Base-by-base conservation (phyloP, 2,113 vertebrate species). In the Ornithorhynchus anatinus region DNA sequence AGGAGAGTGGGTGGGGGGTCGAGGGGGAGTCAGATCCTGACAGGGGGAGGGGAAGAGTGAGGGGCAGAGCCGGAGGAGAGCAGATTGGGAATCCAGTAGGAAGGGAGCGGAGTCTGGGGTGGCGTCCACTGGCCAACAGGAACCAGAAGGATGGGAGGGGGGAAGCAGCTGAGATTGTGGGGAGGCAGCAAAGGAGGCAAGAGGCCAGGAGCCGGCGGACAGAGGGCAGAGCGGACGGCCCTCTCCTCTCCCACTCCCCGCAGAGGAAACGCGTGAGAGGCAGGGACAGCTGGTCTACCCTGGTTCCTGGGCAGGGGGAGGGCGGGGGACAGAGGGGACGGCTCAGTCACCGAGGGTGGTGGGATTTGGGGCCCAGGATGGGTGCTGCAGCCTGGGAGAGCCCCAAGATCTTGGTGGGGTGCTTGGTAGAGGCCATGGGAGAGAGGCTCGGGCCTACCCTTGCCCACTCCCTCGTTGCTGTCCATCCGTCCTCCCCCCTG, bases 41-140 rank as follows among this genome's bases (percentile, higher is more conserved):
- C 75, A 79, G 74, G 72, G 20, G 56, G 69, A 66, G 59, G 43
- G 61, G 77, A 76, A 44, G 77, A 37, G 68, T 58, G 40, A 71
- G 64, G 77, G 83, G 45, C 84, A 84, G 86, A 86, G 75, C 42
- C 44, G 81, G 71, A 58, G 39, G 50, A 23, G 29, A 50, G 57
- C 48, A 59, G 70, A 60, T 69, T 63, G 32, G 40, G 59, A 43
- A 33, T 54, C 23, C 3, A 10, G 19, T 36, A 35, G 8, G 16
- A 15, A 27, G 39, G 39, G 14, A n/a, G 43, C 17, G 12, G 6
- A 31, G 36, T 13, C n/a, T 12, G 47, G 5, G 10, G 6, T 3
- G 8, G 7, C 9, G 36, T 20, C 3, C 42, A 31, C 15, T 42
- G 72, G 69, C 17, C 20, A 54, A 38, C 52, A 25, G 42, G 48